Conservation (phyloP, 2,797 vertebrate genomes). For the Danio kyathit region DNA sequence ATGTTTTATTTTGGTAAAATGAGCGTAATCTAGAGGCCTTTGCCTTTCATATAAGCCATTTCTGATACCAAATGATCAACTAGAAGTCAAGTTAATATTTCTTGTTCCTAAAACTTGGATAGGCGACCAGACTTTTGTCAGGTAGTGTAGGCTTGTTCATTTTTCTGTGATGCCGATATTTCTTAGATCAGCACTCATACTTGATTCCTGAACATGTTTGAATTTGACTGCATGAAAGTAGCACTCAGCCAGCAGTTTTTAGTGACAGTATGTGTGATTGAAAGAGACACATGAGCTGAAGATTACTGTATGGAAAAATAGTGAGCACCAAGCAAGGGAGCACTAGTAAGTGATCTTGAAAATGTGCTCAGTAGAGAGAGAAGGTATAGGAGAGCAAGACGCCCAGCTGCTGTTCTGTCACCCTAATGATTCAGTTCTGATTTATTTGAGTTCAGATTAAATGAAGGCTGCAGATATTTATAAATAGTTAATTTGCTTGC, state of each 20-base stretch:
- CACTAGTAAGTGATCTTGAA: background rate
- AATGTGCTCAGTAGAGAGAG: conserved; percentile 10
- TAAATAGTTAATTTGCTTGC: background rate
- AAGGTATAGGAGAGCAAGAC: conserved; percentile 72
- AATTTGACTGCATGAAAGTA: background rate
- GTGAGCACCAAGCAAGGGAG: conserved; percentile 1
- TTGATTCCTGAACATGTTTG: background rate
- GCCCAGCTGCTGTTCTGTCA: conserved; percentile 46
- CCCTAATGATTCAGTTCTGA: conserved; percentile 8
- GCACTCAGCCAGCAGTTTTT: background rate
- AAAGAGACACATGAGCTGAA: background rate
- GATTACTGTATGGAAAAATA: conserved; percentile 17
- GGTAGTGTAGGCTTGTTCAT: background rate
- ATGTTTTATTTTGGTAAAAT: too few relatives aligned
- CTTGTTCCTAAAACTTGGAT: too few relatives aligned
- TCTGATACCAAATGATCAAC: too few relatives aligned
- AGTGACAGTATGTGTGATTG: background rate
- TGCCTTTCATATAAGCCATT: too few relatives aligned
- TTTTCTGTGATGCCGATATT: background rate
- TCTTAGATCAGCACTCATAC: background rate
- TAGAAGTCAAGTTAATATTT: too few relatives aligned
- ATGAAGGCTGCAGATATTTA: background rate
- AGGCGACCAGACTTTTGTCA: too few relatives aligned
- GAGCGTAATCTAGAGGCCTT: too few relatives aligned
- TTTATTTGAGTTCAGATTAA: background rate